Evolutionary conservation across 1,140 invertebrate genomes (phyloP), one percentile per base, ranked within the genome.

Genomic region (Drosophila mojavensis): DNA sequence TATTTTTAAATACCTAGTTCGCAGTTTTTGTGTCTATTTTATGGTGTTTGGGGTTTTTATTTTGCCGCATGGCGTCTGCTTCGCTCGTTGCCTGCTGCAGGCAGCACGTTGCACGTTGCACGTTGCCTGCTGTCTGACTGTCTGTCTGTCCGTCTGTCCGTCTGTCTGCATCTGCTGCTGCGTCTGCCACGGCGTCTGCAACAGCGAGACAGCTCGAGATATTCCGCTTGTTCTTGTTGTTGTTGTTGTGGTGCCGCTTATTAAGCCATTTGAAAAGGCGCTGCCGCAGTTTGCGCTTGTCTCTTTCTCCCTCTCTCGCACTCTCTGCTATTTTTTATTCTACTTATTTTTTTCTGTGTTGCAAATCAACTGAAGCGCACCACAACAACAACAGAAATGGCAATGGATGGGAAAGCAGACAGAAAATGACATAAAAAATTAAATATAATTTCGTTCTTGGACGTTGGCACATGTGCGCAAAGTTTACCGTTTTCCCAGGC

Each of bases 1-100:
- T 75, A 75, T 75, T 75, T 75, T 75, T 75, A 75, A 75, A 75
- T 75, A 75, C 73, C 61, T 75, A 71, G 72, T 59, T 28, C 68
- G 68, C 73, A 39, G 67, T 61, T 60, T 71, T 60, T 71, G 54
- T 70, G 47, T 75, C 67, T 70, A 71, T 71, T 75, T 75, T 75
- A 70, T 75, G 47, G 67, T 67, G 48, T 69, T 72, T 71, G 62
- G 20, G 36, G 51, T 63, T 75, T 75, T 75, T 75, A 75, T 75
- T 75, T 71, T 75, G 73, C 73, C 68, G 73, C 73, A 75, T 75
- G 72, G 67, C 72, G 72, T 75, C 72, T 64, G 72, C 50, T 55
- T 13, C 47, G 43, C 48, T 54, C 50, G 70, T 43, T 72, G 62
- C 62, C 45, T 39, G 68, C 17, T 43, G 47, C 63, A 26, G 39